These are phyloP conservation scores for Pollenia amentaria DNA, from an alignment of 2,888 invertebrate species.

Conservation along the genomic window DNA sequence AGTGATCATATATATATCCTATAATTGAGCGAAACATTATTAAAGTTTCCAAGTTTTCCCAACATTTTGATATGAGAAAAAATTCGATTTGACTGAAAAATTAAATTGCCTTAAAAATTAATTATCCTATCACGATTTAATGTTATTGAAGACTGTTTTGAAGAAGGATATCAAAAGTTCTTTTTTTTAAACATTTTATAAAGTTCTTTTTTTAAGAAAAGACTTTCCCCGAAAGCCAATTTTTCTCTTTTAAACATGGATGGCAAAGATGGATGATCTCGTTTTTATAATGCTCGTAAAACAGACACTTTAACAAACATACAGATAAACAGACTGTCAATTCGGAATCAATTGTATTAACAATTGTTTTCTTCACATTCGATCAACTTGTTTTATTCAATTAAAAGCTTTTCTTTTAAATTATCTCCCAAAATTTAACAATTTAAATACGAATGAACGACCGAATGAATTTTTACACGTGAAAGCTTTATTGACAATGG, in stretches of 20 bases:
- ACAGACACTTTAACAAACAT: background rate
- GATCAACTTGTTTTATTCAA: background rate
- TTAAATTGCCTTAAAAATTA: too few relatives aligned
- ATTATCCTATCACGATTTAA: too few relatives aligned
- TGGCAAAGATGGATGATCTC: conserved; percentile 9
- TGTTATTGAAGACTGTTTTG: too few relatives aligned
- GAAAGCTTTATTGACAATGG: conserved; percentile 43
- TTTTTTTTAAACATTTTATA: too few relatives aligned
- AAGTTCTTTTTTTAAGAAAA: background rate
- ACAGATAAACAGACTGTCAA: background rate
- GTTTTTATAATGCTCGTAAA: background rate
- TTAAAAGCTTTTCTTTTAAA: conserved; percentile 33
- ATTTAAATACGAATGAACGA: background rate
- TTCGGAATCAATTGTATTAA: conserved; percentile 12
- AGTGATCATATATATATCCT: too few relatives aligned
- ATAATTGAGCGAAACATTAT: too few relatives aligned
- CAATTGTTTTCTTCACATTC: background rate
- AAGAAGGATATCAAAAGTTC: too few relatives aligned
- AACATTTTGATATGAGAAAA: too few relatives aligned
- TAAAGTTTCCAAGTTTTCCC: too few relatives aligned
- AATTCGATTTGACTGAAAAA: too few relatives aligned
- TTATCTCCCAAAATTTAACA: background rate
- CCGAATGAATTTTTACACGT: conserved; percentile 29
- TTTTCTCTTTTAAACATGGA: background rate
- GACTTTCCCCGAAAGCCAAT: conserved; percentile 10